phyloP scores from a whole-genome alignment of 1,140 invertebrate genomes.

The Cyphomyrmex costatus region DNA sequence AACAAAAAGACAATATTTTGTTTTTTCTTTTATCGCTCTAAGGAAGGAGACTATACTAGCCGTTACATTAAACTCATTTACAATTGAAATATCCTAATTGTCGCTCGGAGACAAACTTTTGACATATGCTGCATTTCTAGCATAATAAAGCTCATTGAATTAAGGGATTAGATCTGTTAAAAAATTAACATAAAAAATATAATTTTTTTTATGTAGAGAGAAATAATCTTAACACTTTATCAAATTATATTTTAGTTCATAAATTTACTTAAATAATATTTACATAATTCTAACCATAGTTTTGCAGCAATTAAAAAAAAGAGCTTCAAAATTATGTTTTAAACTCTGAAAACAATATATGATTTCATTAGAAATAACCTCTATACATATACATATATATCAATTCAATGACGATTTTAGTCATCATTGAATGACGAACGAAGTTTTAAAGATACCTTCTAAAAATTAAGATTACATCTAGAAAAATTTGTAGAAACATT shows the following conservation, averaged over 20 bases:
- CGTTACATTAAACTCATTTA: conserved; percentile 36
- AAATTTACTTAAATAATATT: neutral
- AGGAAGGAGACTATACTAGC: neutral
- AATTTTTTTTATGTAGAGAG: neutral
- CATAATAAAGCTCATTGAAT: neutral
- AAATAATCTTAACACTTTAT: neutral
- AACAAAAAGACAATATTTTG: conserved; percentile 27
- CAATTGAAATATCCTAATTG: conserved; percentile 17
- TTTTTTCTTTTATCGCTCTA: conserved; percentile 12
- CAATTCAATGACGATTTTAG: neutral
- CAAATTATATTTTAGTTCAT: neutral
- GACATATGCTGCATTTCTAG: conserved; percentile 27
- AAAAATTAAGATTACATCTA: neutral
- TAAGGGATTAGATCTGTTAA: conserved; percentile 7
- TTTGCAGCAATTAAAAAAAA: neutral
- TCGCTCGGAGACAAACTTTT: conserved; percentile 38
- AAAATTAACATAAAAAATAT: neutral
- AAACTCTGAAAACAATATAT: neutral
- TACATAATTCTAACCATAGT: neutral
- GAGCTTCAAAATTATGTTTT: neutral
- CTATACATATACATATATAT: neutral
- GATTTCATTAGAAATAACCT: neutral
- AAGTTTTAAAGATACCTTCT: neutral
- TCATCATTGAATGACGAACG: too few species aligned
- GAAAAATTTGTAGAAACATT: neutral